These are phyloP conservation scores for Drosophila mettleri DNA, from an alignment of 2,888 invertebrate species.

Conservation along the genomic window DNA sequence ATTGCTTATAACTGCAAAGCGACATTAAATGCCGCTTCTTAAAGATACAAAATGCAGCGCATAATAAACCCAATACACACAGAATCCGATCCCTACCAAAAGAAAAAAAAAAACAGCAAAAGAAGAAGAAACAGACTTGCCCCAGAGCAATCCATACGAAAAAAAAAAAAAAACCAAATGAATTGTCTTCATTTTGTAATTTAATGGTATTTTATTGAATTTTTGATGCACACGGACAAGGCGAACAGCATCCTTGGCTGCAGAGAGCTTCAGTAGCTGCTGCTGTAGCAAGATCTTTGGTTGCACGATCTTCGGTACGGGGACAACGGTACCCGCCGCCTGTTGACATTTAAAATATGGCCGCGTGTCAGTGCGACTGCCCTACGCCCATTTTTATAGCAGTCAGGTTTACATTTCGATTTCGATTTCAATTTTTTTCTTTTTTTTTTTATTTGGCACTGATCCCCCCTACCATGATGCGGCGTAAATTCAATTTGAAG, in stretches of 20 bases:
- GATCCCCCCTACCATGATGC: conserved; percentile 29
- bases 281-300: conserved; percentile 12
- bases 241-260: conserved; percentile 55
- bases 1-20: conserved; percentile 80
- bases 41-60: conserved; percentile 67
- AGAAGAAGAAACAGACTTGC: conserved; percentile 22
- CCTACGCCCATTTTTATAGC: conserved; percentile 82
- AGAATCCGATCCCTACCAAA: conserved; percentile 22
- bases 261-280: conserved; percentile 13
- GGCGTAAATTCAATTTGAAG: conserved; percentile 79
- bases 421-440: conserved; percentile 66
- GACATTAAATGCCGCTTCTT: conserved; percentile 82
- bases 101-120: conserved; percentile 1
- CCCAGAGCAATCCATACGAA: conserved; percentile 18
- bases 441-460: conserved; percentile 23
- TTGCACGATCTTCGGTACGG: conserved; percentile 4
- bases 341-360: conserved; percentile 83
- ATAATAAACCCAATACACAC: conserved; percentile 32
- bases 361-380: conserved; percentile 82
- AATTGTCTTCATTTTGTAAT: conserved; percentile 82
- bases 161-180: conserved; percentile 50
- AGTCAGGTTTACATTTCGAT: conserved; percentile 78
- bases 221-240: conserved; percentile 74
- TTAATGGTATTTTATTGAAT: conserved; percentile 83
- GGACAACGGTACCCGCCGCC: conserved; percentile 42